Conservation (phyloP, 2,888 invertebrate genomes). For the Leucophenga maculata region DNA sequence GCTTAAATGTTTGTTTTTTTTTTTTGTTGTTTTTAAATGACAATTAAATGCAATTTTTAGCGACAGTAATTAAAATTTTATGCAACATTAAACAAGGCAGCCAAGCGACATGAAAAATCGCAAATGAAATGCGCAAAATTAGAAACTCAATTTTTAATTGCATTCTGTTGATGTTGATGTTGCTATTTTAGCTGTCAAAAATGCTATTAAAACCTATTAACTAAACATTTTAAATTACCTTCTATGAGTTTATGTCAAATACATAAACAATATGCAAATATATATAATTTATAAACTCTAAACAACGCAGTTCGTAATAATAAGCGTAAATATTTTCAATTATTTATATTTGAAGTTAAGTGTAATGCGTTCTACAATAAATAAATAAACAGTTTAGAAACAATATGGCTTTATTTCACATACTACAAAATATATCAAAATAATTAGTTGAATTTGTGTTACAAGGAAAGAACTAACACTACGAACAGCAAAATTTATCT, state of each 20-base stretch:
- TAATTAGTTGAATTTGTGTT: too few relatives aligned
- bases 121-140: neutral
- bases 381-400: too few relatives aligned
- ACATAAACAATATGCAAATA: neutral
- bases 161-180: constrained; percentile 16
- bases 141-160: neutral
- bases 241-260: constrained; percentile 18
- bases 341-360: too few relatives aligned
- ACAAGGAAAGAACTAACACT: too few relatives aligned
- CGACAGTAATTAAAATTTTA: constrained; percentile 45
- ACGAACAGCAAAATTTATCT: too few relatives aligned
- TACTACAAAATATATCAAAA: too few relatives aligned
- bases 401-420: too few relatives aligned
- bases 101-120: neutral
- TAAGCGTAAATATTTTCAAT: too few relatives aligned
- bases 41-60: constrained; percentile 5
- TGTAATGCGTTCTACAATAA: too few relatives aligned
- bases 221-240: constrained; percentile 54
- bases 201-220: constrained; percentile 56
- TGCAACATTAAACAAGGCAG: constrained; percentile 36
- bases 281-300: constrained; percentile 44
- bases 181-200: constrained; percentile 41
- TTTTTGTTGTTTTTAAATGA: neutral
- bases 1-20: neutral
- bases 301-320: constrained; percentile 10